Conservation (phyloP, 2,888 invertebrate species). For the Habroteleia sp. region DNA sequence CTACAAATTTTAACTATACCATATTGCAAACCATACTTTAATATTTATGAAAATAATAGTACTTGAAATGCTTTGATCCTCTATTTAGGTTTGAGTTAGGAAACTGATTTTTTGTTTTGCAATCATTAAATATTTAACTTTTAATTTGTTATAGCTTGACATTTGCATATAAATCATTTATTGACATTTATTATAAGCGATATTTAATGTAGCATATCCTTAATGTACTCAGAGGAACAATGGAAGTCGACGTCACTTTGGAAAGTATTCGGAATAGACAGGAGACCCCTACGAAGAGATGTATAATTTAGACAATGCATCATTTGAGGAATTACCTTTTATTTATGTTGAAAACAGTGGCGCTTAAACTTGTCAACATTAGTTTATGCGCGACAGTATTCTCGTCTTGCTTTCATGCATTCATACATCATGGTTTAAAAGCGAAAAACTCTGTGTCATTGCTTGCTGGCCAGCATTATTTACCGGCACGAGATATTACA, state of each 20-base stretch:
- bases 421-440: slow-evolving; percentile 57
- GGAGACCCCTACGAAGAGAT: slow-evolving; percentile 16
- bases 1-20: no score
- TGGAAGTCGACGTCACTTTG: no score
- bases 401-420: slow-evolving; percentile 49
- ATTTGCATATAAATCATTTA: no score
- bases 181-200: no score
- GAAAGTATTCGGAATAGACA: slow-evolving; percentile 3
- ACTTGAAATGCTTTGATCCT: no score
- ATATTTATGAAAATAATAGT: no score
- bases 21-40: no score
- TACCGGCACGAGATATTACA: slow-evolving; percentile 49
- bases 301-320: slow-evolving; percentile 34
- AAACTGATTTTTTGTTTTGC: no score
- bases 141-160: no score
- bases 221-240: neutral
- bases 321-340: slow-evolving; percentile 34
- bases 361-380: slow-evolving; percentile 50
- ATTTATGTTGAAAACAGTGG: slow-evolving; percentile 50
- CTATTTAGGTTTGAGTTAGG: no score
- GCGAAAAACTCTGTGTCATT: slow-evolving; percentile 46
- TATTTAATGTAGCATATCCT: no score
- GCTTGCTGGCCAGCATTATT: slow-evolving; percentile 45
- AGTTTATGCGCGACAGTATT: slow-evolving; percentile 27
- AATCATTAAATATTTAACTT: no score